Conservation (phyloP, 2,113 vertebrate genomes). For the Lonchura striata region DNA sequence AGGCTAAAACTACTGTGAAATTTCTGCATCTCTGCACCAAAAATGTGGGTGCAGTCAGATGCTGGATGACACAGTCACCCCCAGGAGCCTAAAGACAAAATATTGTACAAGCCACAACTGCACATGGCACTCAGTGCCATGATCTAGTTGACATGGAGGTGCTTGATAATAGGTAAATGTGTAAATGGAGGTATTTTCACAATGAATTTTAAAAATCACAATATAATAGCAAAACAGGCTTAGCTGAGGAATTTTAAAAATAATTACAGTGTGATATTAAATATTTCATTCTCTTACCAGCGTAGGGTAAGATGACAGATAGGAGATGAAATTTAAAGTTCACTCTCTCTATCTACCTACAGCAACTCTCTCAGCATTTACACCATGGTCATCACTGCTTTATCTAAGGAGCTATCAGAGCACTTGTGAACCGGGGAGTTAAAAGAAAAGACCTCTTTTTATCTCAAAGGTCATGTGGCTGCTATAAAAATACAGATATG, state of each 20-base stretch:
- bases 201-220: neutral
- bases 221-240: neutral
- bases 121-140: neutral
- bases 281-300: neutral
- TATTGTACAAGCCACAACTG: neutral
- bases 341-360: constrained; percentile 10
- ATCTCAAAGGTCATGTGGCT: constrained; percentile 40
- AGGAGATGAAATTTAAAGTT: constrained; percentile 45
- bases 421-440: constrained; percentile 40
- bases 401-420: constrained; percentile 54
- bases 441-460: constrained; percentile 48
- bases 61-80: neutral
- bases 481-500: constrained; percentile 17
- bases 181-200: neutral
- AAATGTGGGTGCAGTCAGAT: neutral
- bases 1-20: neutral
- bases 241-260: neutral
- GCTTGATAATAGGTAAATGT: neutral
- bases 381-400: constrained; percentile 8
- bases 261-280: neutral
- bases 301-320: neutral
- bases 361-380: constrained; percentile 23
- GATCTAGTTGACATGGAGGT: neutral
- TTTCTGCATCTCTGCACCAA: neutral
- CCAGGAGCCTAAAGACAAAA: neutral